Conservation (phyloP, 2,888 invertebrate genomes). For the Notocelia uddmanniana region DNA sequence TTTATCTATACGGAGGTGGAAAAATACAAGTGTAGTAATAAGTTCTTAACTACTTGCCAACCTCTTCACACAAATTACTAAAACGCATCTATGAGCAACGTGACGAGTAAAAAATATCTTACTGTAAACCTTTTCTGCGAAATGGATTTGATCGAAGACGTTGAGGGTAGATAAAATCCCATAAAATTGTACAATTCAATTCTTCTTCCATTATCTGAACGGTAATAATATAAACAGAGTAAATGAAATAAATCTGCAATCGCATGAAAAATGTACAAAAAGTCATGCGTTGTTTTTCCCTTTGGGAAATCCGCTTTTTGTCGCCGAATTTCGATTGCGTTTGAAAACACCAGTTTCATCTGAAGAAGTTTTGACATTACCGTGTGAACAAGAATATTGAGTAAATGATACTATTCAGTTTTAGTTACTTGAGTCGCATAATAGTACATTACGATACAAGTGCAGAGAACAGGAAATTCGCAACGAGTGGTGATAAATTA, state of each 20-base stretch:
- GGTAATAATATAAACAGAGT: conserved; percentile 21
- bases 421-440: no score
- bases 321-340: background rate
- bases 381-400: no score
- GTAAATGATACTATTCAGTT: no score
- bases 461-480: no score
- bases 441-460: no score
- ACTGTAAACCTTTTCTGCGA: background rate
- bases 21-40: no score
- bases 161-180: conserved; percentile 10
- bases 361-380: background rate
- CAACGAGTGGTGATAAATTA: no score
- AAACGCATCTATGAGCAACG: no score
- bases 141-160: background rate
- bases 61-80: no score
- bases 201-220: conserved; percentile 14
- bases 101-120: background rate
- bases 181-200: conserved; percentile 11
- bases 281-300: background rate
- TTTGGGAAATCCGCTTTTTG: no score
- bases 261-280: background rate
- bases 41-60: no score
- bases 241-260: conserved; percentile 21
- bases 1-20: no score
- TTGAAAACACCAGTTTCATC: background rate